Conservation (phyloP, 2,888 invertebrate genomes). For the Rotaria sp. region DNA sequence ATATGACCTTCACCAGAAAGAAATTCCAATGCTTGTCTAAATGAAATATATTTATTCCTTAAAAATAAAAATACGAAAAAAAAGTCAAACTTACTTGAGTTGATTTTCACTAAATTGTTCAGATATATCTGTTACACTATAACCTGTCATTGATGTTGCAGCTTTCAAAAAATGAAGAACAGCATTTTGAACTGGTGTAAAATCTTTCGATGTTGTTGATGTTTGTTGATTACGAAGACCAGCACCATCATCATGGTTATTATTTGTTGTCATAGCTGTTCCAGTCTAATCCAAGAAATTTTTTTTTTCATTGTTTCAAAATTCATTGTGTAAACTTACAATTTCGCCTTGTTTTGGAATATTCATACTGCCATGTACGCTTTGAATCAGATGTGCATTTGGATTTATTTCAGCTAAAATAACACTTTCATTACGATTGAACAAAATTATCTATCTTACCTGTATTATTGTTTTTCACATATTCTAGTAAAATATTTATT, state of each 20-base stretch:
- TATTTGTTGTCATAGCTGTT: neutral
- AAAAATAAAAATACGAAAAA: neutral
- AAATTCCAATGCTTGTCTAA: constrained; percentile 61
- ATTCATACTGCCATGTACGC: constrained; percentile 57
- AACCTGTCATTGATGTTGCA: constrained; percentile 45
- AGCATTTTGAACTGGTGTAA: neutral
- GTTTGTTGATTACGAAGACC: neutral
- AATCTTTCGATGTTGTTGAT: neutral
- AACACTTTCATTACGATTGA: no score
- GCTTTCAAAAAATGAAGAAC: constrained; percentile 45
- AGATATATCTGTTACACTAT: constrained; percentile 46
- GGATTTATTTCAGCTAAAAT: no score
- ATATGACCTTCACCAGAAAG: constrained; percentile 70
- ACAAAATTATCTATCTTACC: no score
- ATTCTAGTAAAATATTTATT: no score
- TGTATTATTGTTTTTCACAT: no score
- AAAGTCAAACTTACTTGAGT: constrained; percentile 44
- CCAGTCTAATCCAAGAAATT: neutral
- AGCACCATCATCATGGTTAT: neutral
- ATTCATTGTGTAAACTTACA: neutral
- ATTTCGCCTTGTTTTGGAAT: neutral
- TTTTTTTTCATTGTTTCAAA: neutral
- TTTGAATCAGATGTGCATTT: constrained; percentile 66
- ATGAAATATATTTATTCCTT: neutral
- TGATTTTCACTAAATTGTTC: constrained; percentile 47